Base-by-base conservation (phyloP, 2,888 invertebrate genomes). In the Cosmia pyralina region DNA sequence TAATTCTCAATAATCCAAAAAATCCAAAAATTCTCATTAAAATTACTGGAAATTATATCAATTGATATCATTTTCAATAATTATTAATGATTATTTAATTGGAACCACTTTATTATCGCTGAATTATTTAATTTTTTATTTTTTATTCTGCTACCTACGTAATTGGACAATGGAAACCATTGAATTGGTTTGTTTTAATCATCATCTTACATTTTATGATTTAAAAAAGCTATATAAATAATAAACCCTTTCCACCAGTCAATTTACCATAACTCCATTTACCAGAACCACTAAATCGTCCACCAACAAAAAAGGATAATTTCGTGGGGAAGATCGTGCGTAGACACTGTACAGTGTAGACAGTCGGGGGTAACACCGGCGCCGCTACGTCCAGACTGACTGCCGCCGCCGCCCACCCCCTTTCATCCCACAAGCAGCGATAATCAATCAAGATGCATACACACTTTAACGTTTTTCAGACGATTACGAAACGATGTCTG, bases 391-490 rank as follows among this genome's bases (percentile, higher is more conserved):
- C 77, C 82, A 85, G 85, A 83, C 85, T 13, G 15, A 34, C 52
- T 38, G 85, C n/a, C 85, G 85, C 83, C 83, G 8, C 8, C 28
- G 34, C 59, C 60, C 63, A 10, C 38, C 64, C 52, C 50, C 48
- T 50, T 38, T 52, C 55, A 53, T 60, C 57, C 34, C 59, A 15
- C 22, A 48, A n/a, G 64, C 41, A 34, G 28, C 17, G 60, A 62
- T 70, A 80, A 81, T 84, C 82, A 77, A 82, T 84, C 82, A 82
- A 57, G 44, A 46, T 62, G 46, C 65, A 76, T 75, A 50, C 17
- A 63, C 15, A 68, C 50, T 68, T 67, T 44, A 69, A 64, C 58
- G 15, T 53, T 48, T 75, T 60, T 60, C 59, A 59, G 53, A 60
- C 17, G 15, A 72, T 64, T 64, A 59, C 68, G 15, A 63, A 55